Conservation (phyloP, 2,888 invertebrate genomes). For the Cheilosia scutellata region DNA sequence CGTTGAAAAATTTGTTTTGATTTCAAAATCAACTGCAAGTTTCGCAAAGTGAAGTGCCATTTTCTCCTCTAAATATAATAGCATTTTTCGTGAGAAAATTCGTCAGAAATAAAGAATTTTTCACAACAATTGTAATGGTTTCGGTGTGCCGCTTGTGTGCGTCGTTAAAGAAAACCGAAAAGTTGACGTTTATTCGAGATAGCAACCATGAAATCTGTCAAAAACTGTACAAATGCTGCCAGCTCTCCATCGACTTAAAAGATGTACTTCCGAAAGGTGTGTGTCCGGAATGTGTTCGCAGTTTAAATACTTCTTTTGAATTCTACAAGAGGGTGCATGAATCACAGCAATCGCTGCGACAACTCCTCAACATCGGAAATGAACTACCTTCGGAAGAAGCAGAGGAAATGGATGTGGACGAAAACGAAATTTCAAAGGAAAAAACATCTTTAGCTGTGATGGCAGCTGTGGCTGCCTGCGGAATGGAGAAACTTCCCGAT, state of each 20-base stretch:
- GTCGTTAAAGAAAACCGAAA: conserved; percentile 77
- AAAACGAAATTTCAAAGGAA: conserved; percentile 2
- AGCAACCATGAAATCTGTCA: conserved; percentile 75
- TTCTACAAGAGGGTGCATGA: conserved; percentile 79
- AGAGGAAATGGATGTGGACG: not conserved
- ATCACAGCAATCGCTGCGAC: conserved; percentile 79
- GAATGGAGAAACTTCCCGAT: not conserved
- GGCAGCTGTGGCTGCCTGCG: conserved; percentile 1
- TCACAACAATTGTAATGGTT: conserved; percentile 53
- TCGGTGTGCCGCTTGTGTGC: conserved; percentile 80
- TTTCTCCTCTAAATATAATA: not conserved
- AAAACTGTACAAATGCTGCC: conserved; percentile 78
- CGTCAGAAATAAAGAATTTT: not conserved
- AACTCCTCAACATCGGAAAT: conserved; percentile 49
- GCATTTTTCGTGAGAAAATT: not conserved
- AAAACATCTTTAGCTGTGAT: conserved; percentile 23
- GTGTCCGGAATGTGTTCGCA: conserved; percentile 78
- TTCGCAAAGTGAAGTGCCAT: not conserved
- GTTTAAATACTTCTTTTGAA: conserved; percentile 76
- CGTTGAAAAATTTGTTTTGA: conserved; percentile 33
- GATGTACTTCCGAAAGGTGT: conserved; percentile 78
- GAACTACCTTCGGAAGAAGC: not conserved
- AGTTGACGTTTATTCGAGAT: conserved; percentile 75
- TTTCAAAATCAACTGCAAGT: conserved; percentile 4
- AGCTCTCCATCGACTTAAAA: conserved; percentile 75